A percentile compares a stretch with the other conserved stretches of the same genome.
Conservation (phyloP, 2,888 invertebrate species). For the Blera fallax region DNA sequence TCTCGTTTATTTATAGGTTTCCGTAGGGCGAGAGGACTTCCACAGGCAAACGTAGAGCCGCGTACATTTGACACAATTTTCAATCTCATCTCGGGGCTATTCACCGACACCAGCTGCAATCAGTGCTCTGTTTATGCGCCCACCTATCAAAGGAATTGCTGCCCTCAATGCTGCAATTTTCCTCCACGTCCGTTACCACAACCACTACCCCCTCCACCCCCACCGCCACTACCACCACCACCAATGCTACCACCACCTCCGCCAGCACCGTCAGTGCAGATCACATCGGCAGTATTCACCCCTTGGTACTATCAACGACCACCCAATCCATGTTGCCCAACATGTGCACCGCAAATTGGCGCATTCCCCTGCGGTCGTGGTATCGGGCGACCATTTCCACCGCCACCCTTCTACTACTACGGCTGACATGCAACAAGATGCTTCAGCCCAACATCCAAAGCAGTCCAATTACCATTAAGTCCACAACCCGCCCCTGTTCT, state of each 20-base stretch:
- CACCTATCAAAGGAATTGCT: constrained; percentile 75
- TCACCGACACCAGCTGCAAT: constrained; percentile 28
- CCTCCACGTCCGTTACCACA: constrained; percentile 35
- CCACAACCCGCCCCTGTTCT: constrained; percentile 11
- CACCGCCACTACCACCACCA: constrained; percentile 61
- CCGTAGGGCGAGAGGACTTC: constrained; percentile 5
- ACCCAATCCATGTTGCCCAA: constrained; percentile 65
- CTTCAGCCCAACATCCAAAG: constrained; percentile 31
- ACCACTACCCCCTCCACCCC: constrained; percentile 45
- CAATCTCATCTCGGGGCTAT: constrained; percentile 37
- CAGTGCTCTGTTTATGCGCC: constrained; percentile 15
- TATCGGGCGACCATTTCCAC: constrained; percentile 28
- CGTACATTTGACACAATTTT: constrained; percentile 52
- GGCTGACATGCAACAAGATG: constrained; percentile 69
- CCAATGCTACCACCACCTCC: constrained; percentile 66
- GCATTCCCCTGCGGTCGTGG: constrained; percentile 62
- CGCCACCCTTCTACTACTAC: constrained; percentile 35
- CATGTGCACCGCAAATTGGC: constrained; percentile 67
- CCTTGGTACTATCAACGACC: constrained; percentile 58
- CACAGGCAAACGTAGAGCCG: background rate
- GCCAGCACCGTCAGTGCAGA: constrained; percentile 23
- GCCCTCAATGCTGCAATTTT: constrained; percentile 73
- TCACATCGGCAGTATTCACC: constrained; percentile 37
- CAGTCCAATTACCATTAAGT: constrained; percentile 51
- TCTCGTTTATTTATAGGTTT: constrained; percentile 10